Evolutionary conservation across 2,797 vertebrate species (phyloP), one percentile per base, ranked within the genome.

Genomic region (Urophycis tenuis): DNA sequence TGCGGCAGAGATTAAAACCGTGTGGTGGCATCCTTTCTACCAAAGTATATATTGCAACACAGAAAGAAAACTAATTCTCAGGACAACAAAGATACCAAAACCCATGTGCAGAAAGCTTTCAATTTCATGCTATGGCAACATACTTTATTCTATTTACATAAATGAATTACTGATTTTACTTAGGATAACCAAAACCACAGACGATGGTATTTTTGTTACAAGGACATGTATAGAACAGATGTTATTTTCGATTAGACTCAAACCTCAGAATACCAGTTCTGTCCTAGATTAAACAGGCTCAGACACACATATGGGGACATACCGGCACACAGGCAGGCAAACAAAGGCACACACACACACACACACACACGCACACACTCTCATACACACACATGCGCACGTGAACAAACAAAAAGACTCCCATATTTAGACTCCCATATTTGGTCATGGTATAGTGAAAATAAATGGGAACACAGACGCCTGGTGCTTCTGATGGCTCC

Each of bases 1-100:
- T 75, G 77, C 86, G 78, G 81, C 89, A 86, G 87, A 88, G 86
- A 85, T 81, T 83, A 85, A 82, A 81, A 87, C 79, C 85, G 81
- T 78, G 80, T 83, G 79, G 34, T 86, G 77, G 60, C 25, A 67
- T 67, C 25, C 60, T 67, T 67, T 67, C 29, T 67, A 29, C n/a
- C 9, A 84, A 86, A 88, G 85, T 77, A 84, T 77, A 88, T 33
- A 78, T 81, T 71, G 81, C 85, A 83, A 87, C 79, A 85, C n/a
- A 67, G 25, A 67, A 67, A 67, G 10, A 73, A 25, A 35, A 75
- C 75, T 74, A 79, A 74, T 83, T 80, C 74, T 75, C 83, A 85
- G 86, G 80, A 75, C 77, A 84, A 73, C 82, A 82, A 84, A 82
- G 84, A 83, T 80, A 80, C 74, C 80, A n/a, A 64, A 76, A 33